phyloP scores from a whole-genome alignment of 2,888 invertebrate species.

The Dicranocentrus wangi region DNA sequence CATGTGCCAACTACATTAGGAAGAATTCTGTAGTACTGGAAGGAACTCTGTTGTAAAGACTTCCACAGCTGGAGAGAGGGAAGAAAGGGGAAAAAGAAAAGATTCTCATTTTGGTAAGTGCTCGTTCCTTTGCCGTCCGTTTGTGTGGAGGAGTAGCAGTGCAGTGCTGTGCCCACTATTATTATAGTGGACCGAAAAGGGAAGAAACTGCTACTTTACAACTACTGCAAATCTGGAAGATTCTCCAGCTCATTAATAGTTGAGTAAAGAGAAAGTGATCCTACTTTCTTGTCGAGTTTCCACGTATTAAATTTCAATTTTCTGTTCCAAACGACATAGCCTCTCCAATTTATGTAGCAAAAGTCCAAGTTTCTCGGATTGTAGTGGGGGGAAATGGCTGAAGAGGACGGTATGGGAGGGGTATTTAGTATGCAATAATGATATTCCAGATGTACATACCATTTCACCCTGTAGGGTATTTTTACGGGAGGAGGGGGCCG shows the following conservation, averaged over 20 bases:
- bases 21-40: not conserved
- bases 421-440: constrained; percentile 58
- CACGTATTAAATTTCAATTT: constrained; percentile 64
- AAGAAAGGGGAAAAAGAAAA: constrained; percentile 38
- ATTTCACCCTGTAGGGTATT: constrained; percentile 40
- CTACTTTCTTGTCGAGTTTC: constrained; percentile 55
- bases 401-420: constrained; percentile 26
- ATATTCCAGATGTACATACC: constrained; percentile 29
- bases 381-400: constrained; percentile 5
- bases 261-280: constrained; percentile 50
- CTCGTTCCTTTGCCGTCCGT: constrained; percentile 31
- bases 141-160: not conserved
- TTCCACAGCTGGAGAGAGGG: constrained; percentile 18
- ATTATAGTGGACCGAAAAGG: no score
- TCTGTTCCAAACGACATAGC: constrained; percentile 53
- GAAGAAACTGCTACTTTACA: constrained; percentile 8
- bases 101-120: constrained; percentile 63
- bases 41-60: constrained; percentile 32
- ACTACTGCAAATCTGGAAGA: constrained; percentile 43
- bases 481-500: constrained; percentile 24
- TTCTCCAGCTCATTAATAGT: constrained; percentile 60
- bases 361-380: constrained; percentile 37
- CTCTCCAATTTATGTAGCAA: constrained; percentile 48
- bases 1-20: constrained; percentile 51
- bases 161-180: no score